phyloP scores from a whole-genome alignment of 2,113 vertebrate species.

The Platycercus adscitus region DNA sequence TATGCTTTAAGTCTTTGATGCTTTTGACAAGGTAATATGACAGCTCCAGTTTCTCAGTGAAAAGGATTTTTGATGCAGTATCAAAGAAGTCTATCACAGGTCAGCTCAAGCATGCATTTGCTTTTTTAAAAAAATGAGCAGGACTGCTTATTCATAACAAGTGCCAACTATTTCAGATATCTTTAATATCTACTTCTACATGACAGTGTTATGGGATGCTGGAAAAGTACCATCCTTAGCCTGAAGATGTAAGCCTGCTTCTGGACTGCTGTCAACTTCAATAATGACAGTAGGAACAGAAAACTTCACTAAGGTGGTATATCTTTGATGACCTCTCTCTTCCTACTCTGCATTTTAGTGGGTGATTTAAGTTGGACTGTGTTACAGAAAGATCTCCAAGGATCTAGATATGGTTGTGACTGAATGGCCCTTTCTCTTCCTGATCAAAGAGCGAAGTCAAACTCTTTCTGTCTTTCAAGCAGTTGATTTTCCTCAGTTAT shows the following conservation, averaged over 20 bases:
- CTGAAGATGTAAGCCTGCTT: background rate
- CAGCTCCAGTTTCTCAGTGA: background rate
- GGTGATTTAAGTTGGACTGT: background rate
- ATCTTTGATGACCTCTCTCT: background rate
- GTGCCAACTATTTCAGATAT: background rate
- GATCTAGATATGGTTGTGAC: background rate
- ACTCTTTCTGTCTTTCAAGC: background rate
- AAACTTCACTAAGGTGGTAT: background rate
- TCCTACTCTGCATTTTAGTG: accelerated
- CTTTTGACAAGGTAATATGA: background rate
- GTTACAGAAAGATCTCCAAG: background rate
- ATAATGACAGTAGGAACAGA: background rate
- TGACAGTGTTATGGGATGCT: background rate
- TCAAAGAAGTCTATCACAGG: background rate
- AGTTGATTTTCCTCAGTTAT: background rate
- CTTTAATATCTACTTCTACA: background rate
- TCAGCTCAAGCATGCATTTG: background rate
- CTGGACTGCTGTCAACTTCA: background rate
- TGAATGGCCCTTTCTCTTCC: background rate
- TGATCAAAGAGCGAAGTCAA: slow-evolving; percentile 1
- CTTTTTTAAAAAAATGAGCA: background rate
- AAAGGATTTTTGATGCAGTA: background rate
- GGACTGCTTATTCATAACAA: background rate
- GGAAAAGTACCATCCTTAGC: background rate
- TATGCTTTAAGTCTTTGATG: background rate